Evolutionary conservation across 2,113 vertebrate genomes (phyloP).

Genomic region (Anarrhichthys ocellatus): DNA sequence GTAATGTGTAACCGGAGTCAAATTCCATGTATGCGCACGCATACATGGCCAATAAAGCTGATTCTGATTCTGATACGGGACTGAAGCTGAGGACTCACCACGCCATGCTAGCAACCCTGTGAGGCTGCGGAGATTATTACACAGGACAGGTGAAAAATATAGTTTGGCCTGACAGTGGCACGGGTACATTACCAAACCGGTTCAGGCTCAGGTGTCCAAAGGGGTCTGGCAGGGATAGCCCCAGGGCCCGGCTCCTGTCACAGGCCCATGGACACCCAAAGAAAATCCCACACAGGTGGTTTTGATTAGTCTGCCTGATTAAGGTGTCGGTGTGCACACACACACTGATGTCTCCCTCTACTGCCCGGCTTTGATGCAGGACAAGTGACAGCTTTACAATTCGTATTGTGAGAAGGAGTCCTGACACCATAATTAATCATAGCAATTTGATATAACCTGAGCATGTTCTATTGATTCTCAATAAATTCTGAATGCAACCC

Average conservation of each 20-base stretch:
- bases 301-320: not conserved
- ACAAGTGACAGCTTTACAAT: not conserved
- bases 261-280: not conserved
- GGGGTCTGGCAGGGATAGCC: not conserved
- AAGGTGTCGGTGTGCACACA: not conserved
- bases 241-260: not conserved
- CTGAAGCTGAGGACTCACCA: not conserved
- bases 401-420: not conserved
- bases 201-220: not conserved
- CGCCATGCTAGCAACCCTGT: not conserved
- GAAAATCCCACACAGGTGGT: not conserved
- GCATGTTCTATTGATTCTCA: not conserved
- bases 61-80: too few species aligned
- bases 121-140: not conserved
- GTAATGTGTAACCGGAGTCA: too few species aligned
- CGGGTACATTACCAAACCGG: too few species aligned
- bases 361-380: not conserved
- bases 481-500: not conserved
- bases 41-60: too few species aligned
- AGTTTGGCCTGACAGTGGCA: not conserved
- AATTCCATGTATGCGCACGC: too few species aligned
- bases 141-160: not conserved
- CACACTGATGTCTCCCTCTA: not conserved
- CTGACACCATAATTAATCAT: not conserved
- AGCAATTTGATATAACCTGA: not conserved